phyloP scores from a whole-genome alignment of 2,113 vertebrate genomes.

The Anolis sagrei region DNA sequence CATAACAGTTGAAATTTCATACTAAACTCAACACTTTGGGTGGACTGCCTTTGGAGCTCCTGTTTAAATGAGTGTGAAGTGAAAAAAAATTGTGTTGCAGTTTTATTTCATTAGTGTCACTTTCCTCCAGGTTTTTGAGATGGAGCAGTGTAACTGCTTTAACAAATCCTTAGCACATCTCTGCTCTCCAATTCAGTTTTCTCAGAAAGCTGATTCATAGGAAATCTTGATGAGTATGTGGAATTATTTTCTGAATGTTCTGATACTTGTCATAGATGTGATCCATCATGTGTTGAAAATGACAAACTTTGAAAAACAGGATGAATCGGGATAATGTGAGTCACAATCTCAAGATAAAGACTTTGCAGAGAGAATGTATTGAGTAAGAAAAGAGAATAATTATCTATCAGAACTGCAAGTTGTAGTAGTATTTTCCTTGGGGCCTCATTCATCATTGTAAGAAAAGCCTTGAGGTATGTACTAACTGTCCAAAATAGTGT shows the following conservation, averaged over 20 bases:
- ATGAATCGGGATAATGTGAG: not conserved
- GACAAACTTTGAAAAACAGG: not conserved
- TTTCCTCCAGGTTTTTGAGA: not conserved
- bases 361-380: not conserved
- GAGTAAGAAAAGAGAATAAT: not conserved
- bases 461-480: not conserved
- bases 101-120: not conserved
- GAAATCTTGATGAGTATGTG: not conserved
- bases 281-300: not conserved
- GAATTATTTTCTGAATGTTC: not conserved
- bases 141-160: not conserved
- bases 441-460: not conserved
- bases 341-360: not conserved
- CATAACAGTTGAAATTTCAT: not conserved
- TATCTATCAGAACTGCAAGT: not conserved
- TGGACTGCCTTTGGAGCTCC: not conserved
- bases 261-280: not conserved
- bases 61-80: not conserved
- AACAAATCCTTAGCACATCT: not conserved
- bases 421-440: not conserved
- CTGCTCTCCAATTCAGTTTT: not conserved
- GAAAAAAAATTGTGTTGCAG: not conserved
- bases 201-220: not conserved
- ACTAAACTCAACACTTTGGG: not conserved
- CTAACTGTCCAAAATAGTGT: not conserved